phyloP scores from a whole-genome alignment of 2,888 invertebrate genomes.

The Meloe dianella region DNA sequence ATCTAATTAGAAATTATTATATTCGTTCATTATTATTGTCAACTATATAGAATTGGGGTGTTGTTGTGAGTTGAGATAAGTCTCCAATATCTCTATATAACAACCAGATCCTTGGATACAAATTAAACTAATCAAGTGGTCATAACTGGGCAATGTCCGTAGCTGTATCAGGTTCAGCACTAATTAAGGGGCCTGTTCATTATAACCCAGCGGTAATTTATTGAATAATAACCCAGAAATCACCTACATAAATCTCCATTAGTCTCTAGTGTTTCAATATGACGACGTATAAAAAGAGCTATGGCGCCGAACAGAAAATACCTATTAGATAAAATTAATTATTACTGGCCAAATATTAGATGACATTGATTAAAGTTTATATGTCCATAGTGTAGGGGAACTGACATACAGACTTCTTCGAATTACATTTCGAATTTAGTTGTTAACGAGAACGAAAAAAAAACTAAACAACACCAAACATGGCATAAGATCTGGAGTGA shows the following conservation, averaged over 20 bases:
- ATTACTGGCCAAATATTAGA: conserved; percentile 34
- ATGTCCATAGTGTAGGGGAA: conserved; percentile 20
- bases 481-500: background rate
- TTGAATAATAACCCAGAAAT: conserved; percentile 60
- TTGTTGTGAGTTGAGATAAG: conserved; percentile 5
- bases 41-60: conserved; percentile 10
- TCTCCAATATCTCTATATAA: conserved; percentile 23
- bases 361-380: conserved; percentile 38
- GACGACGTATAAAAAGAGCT: conserved; percentile 50
- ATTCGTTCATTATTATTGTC: conserved; percentile 28
- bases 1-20: no score
- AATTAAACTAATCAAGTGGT: conserved; percentile 59
- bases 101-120: conserved; percentile 52
- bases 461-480: background rate
- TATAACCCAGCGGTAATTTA: conserved; percentile 57
- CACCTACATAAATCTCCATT: conserved; percentile 60
- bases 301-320: conserved; percentile 51
- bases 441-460: background rate
- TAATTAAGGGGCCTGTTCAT: conserved; percentile 58
- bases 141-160: conserved; percentile 56
- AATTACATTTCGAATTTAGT: background rate
- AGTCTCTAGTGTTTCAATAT: conserved; percentile 54
- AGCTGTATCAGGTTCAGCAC: conserved; percentile 55
- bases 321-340: conserved; percentile 53
- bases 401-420: background rate